Evolutionary conservation across 2,113 vertebrate genomes (phyloP).

Genomic region (Pagrus major): DNA sequence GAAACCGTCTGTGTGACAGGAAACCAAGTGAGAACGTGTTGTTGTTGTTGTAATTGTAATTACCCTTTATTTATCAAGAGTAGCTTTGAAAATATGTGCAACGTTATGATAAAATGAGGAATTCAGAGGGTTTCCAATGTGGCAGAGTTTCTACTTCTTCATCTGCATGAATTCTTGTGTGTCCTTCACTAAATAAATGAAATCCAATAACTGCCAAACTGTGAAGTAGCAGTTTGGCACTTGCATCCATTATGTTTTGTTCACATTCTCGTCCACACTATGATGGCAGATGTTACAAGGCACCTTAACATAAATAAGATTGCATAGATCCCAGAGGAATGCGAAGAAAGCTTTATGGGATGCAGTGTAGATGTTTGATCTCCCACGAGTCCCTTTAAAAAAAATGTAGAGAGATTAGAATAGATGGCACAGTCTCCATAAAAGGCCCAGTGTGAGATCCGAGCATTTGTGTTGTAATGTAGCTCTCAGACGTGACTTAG

Average conservation of each 20-base stretch:
- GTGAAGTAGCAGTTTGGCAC: background rate
- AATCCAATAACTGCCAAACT: background rate
- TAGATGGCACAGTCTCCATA: background rate
- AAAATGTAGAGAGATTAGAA: constrained; percentile 2
- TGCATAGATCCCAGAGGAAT: background rate
- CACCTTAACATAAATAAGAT: background rate
- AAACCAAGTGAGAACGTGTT: background rate
- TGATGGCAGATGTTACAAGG: background rate
- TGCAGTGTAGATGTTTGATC: background rate
- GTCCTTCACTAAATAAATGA: background rate
- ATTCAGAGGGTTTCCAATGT: background rate
- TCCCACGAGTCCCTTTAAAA: constrained; percentile 2
- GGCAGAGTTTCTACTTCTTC: background rate
- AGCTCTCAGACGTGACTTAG: background rate
- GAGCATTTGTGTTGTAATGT: background rate
- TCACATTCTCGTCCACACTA: background rate
- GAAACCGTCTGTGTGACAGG: background rate
- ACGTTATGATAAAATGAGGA: background rate
- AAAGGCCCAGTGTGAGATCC: background rate
- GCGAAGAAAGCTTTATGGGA: background rate
- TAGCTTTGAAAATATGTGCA: background rate
- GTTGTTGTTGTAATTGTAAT: background rate
- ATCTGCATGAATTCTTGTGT: background rate
- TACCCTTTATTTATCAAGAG: background rate
- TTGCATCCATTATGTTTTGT: background rate